These are phyloP conservation scores for Pseudochirops corinnae DNA, from an alignment of 2,797 vertebrate genomes.

Conservation along the genomic window DNA sequence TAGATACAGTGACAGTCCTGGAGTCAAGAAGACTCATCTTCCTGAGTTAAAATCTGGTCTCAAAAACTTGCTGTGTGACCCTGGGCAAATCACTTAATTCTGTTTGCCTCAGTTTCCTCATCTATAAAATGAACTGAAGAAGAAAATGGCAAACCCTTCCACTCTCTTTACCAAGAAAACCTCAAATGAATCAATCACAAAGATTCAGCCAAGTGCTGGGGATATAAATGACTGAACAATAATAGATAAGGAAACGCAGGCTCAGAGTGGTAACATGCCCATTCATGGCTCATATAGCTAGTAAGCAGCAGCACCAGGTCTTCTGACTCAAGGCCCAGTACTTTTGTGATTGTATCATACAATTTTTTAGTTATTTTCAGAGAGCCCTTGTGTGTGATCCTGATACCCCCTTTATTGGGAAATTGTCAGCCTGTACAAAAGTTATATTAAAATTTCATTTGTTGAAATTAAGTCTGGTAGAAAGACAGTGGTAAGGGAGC, in stretches of 20 bases:
- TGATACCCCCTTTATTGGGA: conserved; percentile 59
- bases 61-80: not conserved
- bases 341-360: not conserved
- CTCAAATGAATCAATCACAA: not conserved
- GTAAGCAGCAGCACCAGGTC: not conserved
- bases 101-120: not conserved
- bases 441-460: conserved; percentile 74
- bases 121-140: not conserved
- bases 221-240: not conserved
- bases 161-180: not conserved
- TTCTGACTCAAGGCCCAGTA: not conserved
- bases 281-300: not conserved
- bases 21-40: not conserved
- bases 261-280: not conserved
- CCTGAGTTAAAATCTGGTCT: not conserved
- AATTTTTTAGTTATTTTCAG: conserved; percentile 30
- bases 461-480: conserved; percentile 71
- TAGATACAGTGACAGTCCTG: not conserved
- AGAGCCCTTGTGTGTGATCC: conserved; percentile 47
- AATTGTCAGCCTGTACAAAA: conserved; percentile 55
- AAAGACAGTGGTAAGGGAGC: conserved; percentile 67
- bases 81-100: not conserved
- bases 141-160: not conserved
- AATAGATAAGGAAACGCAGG: not conserved
- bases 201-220: not conserved